Conservation (phyloP, 1,140 invertebrate species). For the Heliconius melpomene region DNA sequence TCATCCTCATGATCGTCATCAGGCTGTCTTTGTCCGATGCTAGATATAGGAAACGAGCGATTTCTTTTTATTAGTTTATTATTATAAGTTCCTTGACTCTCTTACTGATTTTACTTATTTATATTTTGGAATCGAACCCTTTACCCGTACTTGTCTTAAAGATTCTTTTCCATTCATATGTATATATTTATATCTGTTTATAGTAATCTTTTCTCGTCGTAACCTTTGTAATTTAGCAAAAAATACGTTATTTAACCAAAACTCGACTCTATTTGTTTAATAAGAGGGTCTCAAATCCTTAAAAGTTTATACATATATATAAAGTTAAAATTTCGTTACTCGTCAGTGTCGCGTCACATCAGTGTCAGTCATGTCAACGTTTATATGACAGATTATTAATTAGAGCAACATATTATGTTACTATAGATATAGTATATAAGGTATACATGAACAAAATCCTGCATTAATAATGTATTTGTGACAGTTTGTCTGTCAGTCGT, state of each 20-base stretch:
- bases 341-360: conserved; percentile 40
- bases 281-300: background rate
- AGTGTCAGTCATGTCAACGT: conserved; percentile 48
- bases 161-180: too few relatives aligned
- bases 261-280: background rate
- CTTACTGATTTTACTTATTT: too few relatives aligned
- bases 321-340: conserved; percentile 55
- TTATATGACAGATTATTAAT: conserved; percentile 66
- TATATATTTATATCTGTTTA: too few relatives aligned
- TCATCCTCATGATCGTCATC: too few relatives aligned
- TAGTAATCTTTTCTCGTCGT: too few relatives aligned
- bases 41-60: too few relatives aligned
- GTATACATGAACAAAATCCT: background rate
- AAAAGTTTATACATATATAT: background rate
- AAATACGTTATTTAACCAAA: background rate
- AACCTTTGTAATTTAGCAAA: background rate
- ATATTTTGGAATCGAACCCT: too few relatives aligned
- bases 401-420: conserved; percentile 39
- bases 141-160: too few relatives aligned
- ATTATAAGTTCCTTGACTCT: too few relatives aligned
- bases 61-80: too few relatives aligned
- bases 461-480: background rate
- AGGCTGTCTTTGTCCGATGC: too few relatives aligned
- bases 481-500: conserved; percentile 23
- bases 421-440: background rate